Conservation (phyloP, 2,888 invertebrate genomes). For the Protonemura montana region DNA sequence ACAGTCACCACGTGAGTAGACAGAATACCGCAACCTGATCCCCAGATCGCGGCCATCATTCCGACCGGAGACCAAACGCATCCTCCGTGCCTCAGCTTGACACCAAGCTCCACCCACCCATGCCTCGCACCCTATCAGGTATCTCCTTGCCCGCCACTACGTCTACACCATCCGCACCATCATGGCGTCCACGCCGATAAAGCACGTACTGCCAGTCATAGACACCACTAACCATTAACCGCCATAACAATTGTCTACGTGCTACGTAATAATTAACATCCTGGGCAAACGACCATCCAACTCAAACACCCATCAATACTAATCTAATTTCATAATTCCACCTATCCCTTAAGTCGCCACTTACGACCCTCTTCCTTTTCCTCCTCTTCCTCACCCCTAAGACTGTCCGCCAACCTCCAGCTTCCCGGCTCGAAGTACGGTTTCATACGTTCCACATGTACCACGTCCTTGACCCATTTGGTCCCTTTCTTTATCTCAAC, state of each 20-base stretch:
- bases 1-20: neutral
- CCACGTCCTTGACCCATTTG: neutral
- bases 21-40: neutral
- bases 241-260: neutral
- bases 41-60: neutral
- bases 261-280: too few relatives aligned
- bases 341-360: too few relatives aligned
- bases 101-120: too few relatives aligned
- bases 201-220: neutral
- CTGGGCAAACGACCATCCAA: too few relatives aligned
- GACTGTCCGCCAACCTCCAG: neutral
- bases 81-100: neutral
- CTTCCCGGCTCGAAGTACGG: neutral
- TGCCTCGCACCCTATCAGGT: too few relatives aligned
- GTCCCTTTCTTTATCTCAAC: neutral
- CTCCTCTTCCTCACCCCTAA: neutral
- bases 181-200: neutral
- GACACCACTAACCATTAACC: neutral
- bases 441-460: conserved; percentile 29
- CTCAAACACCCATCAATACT: too few relatives aligned
- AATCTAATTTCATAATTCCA: too few relatives aligned
- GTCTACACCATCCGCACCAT: neutral
- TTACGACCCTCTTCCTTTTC: neutral
- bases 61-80: neutral
- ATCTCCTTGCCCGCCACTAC: neutral